Conservation (phyloP, 2,888 invertebrate genomes). For the Drosophila infuscata region DNA sequence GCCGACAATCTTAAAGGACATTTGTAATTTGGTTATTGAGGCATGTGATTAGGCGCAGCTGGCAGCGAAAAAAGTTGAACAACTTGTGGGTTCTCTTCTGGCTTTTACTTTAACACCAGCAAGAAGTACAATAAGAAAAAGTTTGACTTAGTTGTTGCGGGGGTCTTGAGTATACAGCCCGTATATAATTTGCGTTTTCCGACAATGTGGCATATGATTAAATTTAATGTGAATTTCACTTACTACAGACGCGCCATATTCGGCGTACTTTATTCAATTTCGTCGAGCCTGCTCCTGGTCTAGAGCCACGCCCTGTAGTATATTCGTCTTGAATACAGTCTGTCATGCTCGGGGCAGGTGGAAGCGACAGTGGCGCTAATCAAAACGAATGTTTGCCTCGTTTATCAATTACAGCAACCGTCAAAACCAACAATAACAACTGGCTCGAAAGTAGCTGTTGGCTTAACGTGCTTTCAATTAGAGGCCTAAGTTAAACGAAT, state of each 20-base stretch:
- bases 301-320: background rate
- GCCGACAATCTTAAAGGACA: conserved; percentile 13
- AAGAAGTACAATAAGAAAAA: background rate
- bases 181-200: background rate
- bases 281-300: background rate
- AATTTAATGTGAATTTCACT: conserved; percentile 26
- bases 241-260: conserved; percentile 19
- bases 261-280: conserved; percentile 20
- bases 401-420: conserved; percentile 69
- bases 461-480: conserved; percentile 66
- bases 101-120: background rate
- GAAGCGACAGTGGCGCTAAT: conserved; percentile 44
- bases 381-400: conserved; percentile 58
- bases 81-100: conserved; percentile 10
- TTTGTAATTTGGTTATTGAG: conserved; percentile 62
- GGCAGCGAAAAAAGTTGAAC: conserved; percentile 20
- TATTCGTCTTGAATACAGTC: background rate
- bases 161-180: background rate
- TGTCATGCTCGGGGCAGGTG: background rate
- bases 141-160: background rate
- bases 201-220: conserved; percentile 26
- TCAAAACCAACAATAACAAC: conserved; percentile 13
- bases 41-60: conserved; percentile 59
- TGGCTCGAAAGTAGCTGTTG: conserved; percentile 12
- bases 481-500: conserved; percentile 52